Base-by-base conservation (phyloP, 2,888 invertebrate genomes). In the Cepaea hortensis region DNA sequence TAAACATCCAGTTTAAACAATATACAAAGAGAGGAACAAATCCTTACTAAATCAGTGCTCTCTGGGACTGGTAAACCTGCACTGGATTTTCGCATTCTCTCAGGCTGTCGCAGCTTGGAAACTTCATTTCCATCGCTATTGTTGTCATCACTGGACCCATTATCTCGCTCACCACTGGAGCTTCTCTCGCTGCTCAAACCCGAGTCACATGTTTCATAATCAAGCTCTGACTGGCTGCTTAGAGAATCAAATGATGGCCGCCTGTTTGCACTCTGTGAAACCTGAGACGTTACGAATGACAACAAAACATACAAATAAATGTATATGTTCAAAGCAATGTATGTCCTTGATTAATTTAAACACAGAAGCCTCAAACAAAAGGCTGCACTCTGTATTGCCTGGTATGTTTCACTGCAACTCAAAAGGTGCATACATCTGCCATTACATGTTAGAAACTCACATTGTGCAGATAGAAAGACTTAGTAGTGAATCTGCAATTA, bases 121-220 rank as follows among this genome's bases (percentile, higher is more conserved):
- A 20, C 55, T 50, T 79, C 87, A 80, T 77, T 87, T 23, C 76
- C 75, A 50, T 85, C 87, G 86, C 46, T 87, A 61, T 85, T 91
- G 82, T 90, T 95, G 90, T 96, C 96, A 90, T 96, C 96, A 89
- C 96, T 96, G 9, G 96, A 94, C 80, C 88, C 84, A 81, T 75
- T 75, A 55, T 90, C 90, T 20, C 88, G 90, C 55, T 88, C 90
- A 23, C 85, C 89, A 48, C 87, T 87, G 11, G 93, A 93, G 72
- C 96, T 96, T 89, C 91, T 88, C 86, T 94, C 94, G 87, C 93
- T 93, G 87, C 94, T 94, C 20, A 97, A 96, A 7, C 97, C 97
- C 80, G 97, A 97, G 94, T 98, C 98, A 93, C 98, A 98, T 0
- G 98, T 98, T 95, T 98, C 98, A 94, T 98, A 98, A 75, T 94